Conservation (phyloP, 2,113 vertebrate species). For the Odobenus rosmarus region DNA sequence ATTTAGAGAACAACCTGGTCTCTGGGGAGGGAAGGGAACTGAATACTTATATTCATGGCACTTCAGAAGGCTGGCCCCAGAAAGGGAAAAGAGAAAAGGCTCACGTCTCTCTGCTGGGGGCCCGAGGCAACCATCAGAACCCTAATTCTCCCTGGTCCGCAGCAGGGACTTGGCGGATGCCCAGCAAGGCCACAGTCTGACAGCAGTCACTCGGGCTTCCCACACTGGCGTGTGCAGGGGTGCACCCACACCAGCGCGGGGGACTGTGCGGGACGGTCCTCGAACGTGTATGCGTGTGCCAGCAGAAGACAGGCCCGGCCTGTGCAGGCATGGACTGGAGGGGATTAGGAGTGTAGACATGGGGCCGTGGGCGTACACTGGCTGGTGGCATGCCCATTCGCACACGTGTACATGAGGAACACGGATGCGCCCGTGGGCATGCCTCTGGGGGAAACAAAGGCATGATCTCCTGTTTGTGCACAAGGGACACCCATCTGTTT, state of each 20-base stretch:
- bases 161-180: neutral
- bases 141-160: constrained; percentile 66
- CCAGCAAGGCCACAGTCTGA: neutral
- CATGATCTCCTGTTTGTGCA: neutral
- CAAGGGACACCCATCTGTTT: neutral
- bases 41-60: constrained; percentile 69
- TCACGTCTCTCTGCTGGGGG: constrained; percentile 73
- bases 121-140: neutral
- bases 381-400: accelerated
- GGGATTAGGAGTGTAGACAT: neutral
- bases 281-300: accelerated
- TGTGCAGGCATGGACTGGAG: too few relatives aligned
- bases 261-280: accelerated
- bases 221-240: neutral
- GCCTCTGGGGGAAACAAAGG: neutral
- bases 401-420: neutral
- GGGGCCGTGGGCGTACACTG: too few relatives aligned
- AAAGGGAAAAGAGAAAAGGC: constrained; percentile 46
- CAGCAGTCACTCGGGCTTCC: constrained; percentile 83
- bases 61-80: constrained; percentile 81
- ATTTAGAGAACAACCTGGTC: constrained; percentile 83
- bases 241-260: accelerated
- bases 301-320: accelerated
- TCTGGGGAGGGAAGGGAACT: constrained; percentile 70
- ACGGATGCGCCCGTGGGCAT: accelerated